phyloP scores from a whole-genome alignment of 2,888 invertebrate genomes.

The Dimorphilus gyrociliatus region DNA sequence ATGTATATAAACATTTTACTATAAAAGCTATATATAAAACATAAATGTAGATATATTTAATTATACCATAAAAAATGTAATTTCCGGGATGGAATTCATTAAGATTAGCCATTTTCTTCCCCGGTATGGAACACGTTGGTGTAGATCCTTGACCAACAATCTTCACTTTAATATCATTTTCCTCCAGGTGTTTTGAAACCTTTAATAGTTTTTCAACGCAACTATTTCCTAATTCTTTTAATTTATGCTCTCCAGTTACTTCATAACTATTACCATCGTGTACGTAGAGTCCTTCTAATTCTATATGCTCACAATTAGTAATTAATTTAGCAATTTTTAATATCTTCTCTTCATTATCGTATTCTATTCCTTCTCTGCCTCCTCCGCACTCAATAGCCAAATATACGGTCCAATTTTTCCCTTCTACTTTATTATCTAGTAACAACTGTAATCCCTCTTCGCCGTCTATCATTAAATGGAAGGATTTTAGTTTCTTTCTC shows the following conservation, averaged over 20 bases:
- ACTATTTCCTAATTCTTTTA: no score
- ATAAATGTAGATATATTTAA: background rate
- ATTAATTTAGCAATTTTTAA: no score
- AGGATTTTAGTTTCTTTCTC: constrained; percentile 16
- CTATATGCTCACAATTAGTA: no score
- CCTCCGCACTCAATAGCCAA: no score
- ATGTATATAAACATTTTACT: background rate
- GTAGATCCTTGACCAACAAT: constrained; percentile 30
- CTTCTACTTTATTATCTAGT: constrained; percentile 9
- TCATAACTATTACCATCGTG: no score
- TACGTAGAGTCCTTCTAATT: no score
- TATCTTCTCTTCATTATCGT: no score
- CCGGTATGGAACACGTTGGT: constrained; percentile 26
- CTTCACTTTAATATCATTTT: constrained; percentile 15
- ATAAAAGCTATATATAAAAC: background rate
- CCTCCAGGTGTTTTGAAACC: no score
- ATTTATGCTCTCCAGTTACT: no score
- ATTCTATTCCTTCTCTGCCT: no score
- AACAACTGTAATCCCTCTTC: constrained; percentile 12
- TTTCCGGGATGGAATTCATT: constrained; percentile 36
- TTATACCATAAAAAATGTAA: constrained; percentile 36
- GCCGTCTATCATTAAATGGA: constrained; percentile 28
- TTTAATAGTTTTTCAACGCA: no score
- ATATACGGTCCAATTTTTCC: constrained; percentile 27
- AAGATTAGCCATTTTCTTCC: constrained; percentile 16